phyloP scores from a whole-genome alignment of 2,888 invertebrate genomes.

The Parnassius apollo region DNA sequence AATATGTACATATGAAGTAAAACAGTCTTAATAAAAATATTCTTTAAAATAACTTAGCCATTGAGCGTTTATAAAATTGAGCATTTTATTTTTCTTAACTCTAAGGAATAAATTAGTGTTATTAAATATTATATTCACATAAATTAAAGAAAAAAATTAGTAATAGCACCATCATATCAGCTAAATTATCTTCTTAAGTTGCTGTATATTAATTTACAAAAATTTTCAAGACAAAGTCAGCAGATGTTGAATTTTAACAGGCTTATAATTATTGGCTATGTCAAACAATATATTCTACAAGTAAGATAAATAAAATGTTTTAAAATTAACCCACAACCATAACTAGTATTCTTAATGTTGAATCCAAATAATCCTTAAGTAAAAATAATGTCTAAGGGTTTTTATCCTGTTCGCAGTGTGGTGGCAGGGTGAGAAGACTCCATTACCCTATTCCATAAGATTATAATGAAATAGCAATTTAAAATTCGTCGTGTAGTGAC shows the following conservation, averaged over 20 bases:
- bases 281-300: neutral
- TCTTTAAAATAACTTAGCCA: neutral
- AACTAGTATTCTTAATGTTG: slow-evolving; percentile 16
- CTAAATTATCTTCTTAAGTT: slow-evolving; percentile 35
- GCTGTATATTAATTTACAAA: neutral
- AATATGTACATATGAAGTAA: too few species aligned
- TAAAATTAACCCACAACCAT: slow-evolving; percentile 19
- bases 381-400: neutral
- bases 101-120: neutral
- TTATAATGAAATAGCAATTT: too few species aligned
- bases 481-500: too few species aligned
- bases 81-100: slow-evolving; percentile 11
- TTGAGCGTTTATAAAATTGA: slow-evolving; percentile 21
- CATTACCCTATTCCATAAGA: too few species aligned
- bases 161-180: slow-evolving; percentile 70
- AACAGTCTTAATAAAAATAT: neutral
- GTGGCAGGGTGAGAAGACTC: too few species aligned
- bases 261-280: too few species aligned
- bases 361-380: slow-evolving; percentile 20
- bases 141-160: slow-evolving; percentile 24
- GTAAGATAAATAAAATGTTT: neutral
- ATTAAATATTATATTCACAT: neutral
- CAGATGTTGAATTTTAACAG: too few species aligned
- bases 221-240: neutral
- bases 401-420: too few species aligned